Base-by-base conservation (phyloP, 92 coral and sea anemone species). In the Epizoanthus scotinus region DNA sequence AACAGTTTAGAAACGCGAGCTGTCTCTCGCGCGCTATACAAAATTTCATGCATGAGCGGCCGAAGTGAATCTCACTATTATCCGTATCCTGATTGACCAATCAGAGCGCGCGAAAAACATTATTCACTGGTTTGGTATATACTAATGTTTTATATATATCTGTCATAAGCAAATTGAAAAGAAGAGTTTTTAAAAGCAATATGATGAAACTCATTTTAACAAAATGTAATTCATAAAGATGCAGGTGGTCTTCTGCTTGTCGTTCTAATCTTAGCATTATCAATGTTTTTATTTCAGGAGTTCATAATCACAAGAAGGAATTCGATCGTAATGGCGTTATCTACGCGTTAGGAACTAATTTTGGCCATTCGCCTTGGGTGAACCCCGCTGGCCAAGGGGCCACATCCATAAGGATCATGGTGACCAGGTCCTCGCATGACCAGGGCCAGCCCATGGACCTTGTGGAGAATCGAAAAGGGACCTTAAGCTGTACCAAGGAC, bases 301-400 rank as follows among this genome's bases (percentile, higher is more conserved):
- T 92, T 49, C 84, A 87, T 38, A 90, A 92, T 78, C 85, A 84
- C 81, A 92, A 74, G 47, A 92, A 87, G 49, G 97, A 92, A 24
- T 92, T 92, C 68, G 97, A 92, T 58, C 90, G 90, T 20, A 89
- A 87, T 60, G 97, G 97, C 2, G 87, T 90, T 71, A 77, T 92
- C 83, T 87, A 92, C 81, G 85, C 88, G 13, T 61, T 92, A 50
- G 94, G 90, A 36, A 87, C 94, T 2, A 90, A 87, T 63, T 92
- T 90, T 60, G 85, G 91, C 61, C 86, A 86, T 24, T 77, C 84
- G 4, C 70, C 89, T 4, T 90, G 91, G 81, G 85, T 85, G 17
- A 92, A 90, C 47, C 97, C 97, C 1, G 81, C 84, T 2, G 73
- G 82, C 63, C 81, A 79, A 21, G 86, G 78, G 6, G 47, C 79